These are phyloP conservation scores for Andricus curvator DNA, from an alignment of 2,888 invertebrate species.

Conservation along the genomic window DNA sequence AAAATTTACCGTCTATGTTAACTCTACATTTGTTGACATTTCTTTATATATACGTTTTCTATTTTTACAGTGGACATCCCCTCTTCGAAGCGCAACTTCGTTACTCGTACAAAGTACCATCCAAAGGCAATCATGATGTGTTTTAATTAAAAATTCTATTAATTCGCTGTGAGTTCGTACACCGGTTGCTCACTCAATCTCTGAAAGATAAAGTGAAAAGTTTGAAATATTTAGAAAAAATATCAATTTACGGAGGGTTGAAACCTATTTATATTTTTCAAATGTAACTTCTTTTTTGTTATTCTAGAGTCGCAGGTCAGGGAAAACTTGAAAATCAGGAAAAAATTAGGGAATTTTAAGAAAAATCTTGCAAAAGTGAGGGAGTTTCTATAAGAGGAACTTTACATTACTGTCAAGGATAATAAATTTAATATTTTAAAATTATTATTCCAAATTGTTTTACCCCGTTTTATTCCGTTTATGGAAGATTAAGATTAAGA, in stretches of 20 bases:
- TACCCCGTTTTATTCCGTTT: too few relatives aligned
- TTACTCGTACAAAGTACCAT: slow-evolving; percentile 32
- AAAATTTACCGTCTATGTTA: too few relatives aligned
- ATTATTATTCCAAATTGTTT: too few relatives aligned
- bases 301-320: background rate
- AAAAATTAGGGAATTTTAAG: too few relatives aligned
- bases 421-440: too few relatives aligned
- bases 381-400: too few relatives aligned
- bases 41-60: background rate
- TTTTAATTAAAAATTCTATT: slow-evolving; percentile 75
- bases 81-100: slow-evolving; percentile 7
- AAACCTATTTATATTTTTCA: background rate
- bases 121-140: slow-evolving; percentile 64
- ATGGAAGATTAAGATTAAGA: too few relatives aligned
- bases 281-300: background rate
- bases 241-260: background rate
- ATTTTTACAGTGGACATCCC: slow-evolving; percentile 1
- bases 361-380: too few relatives aligned
- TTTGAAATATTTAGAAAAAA: slow-evolving; percentile 10
- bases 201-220: background rate
- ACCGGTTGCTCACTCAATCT: slow-evolving; percentile 10
- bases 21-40: background rate
- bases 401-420: too few relatives aligned
- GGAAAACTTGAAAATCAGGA: too few relatives aligned
- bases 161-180: slow-evolving; percentile 58